Conservation (phyloP, 2,113 vertebrate genomes). For the Atractosteus spatula region DNA sequence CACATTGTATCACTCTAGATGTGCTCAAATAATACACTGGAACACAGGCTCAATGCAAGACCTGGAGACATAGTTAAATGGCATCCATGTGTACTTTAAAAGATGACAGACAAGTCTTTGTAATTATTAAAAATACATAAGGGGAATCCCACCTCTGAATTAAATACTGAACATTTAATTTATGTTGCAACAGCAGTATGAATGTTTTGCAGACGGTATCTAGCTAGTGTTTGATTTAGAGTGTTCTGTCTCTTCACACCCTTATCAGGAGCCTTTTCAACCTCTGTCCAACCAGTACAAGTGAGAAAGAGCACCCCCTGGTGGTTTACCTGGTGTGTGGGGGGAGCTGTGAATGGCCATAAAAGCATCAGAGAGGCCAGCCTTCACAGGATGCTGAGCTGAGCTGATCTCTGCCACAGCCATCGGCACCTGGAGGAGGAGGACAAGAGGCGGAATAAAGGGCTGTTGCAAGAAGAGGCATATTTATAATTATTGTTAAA, state of each 20-base stretch:
- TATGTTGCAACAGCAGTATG: background rate
- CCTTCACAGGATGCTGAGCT: slow-evolving; percentile 87
- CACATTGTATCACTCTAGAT: slow-evolving; percentile 2
- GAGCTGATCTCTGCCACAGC: slow-evolving; percentile 78
- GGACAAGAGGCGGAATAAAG: background rate
- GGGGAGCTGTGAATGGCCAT: slow-evolving; percentile 69
- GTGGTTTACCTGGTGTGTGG: slow-evolving; percentile 68
- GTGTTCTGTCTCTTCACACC: too few relatives aligned
- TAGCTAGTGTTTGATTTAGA: too few relatives aligned
- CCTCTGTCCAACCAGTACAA: background rate
- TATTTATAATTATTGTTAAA: too few relatives aligned
- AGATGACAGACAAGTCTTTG: background rate
- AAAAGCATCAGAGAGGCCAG: slow-evolving; percentile 92
- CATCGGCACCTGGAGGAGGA: slow-evolving; percentile 77
- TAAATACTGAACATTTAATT: background rate
- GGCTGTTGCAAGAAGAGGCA: background rate
- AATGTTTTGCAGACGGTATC: too few relatives aligned
- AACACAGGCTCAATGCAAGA: background rate
- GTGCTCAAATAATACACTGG: too few relatives aligned
- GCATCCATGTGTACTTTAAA: background rate
- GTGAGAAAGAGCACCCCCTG: background rate
- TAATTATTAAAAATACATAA: background rate
- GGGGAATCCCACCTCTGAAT: background rate
- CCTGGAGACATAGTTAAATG: too few relatives aligned
- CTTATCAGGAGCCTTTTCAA: background rate